Percentiles rank a stretch among this genome's conserved stretches.
Evolutionary conservation across 2,888 invertebrate species (phyloP).

Genomic region (Gnatocerus cornutus): DNA sequence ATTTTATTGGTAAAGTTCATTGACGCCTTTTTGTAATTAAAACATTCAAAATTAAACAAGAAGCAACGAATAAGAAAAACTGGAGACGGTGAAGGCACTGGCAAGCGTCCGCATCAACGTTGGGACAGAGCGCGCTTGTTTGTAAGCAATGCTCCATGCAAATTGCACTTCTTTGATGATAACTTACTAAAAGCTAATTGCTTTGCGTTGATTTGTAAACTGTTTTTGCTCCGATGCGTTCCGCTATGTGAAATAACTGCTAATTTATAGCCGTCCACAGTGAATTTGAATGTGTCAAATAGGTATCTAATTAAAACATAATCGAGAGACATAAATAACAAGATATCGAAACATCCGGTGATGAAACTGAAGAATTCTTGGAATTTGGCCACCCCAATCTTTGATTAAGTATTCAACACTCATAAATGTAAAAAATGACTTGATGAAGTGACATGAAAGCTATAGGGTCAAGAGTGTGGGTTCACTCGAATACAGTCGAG

Average conservation of each 20-base stretch:
- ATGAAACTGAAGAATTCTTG: constrained; percentile 39
- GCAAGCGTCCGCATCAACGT: constrained; percentile 64
- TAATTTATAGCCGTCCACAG: constrained; percentile 55
- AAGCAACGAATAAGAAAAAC: constrained; percentile 50
- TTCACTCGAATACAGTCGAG: constrained; percentile 56
- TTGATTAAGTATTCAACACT: constrained; percentile 63
- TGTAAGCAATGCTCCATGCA: constrained; percentile 69
- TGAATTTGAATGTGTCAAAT: constrained; percentile 38
- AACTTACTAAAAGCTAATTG: constrained; percentile 69
- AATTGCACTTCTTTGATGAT: constrained; percentile 71
- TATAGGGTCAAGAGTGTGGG: constrained; percentile 65
- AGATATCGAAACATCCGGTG: background rate
- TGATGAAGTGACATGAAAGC: constrained; percentile 66
- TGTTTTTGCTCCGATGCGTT: constrained; percentile 59
- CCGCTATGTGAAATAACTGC: constrained; percentile 55
- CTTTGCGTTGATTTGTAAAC: constrained; percentile 68
- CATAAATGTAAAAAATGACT: constrained; percentile 56
- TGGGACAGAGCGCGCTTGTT: constrained; percentile 64
- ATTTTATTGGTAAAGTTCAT: no score
- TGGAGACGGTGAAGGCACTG: constrained; percentile 52
- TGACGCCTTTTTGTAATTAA: no score
- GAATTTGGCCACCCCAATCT: constrained; percentile 59
- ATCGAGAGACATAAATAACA: background rate
- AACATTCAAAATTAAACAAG: constrained; percentile 15
- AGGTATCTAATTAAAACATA: constrained; percentile 23